These are phyloP conservation scores for Wasmannia auropunctata DNA, from an alignment of 1,140 invertebrate species.

Conservation along the genomic window DNA sequence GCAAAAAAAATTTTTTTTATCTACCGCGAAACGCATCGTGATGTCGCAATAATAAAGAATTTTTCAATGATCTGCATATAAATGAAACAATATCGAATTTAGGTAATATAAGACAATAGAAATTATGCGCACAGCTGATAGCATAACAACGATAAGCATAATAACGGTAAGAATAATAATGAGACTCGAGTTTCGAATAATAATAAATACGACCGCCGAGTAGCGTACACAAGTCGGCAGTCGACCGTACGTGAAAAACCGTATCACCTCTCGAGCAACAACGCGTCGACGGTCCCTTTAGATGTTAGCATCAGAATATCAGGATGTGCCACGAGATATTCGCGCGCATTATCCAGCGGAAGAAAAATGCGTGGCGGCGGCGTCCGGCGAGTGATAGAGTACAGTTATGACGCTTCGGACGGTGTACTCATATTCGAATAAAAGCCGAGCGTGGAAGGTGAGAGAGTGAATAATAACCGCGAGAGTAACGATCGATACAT, in stretches of 20 bases:
- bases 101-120: not conserved
- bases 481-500: conserved; percentile 72
- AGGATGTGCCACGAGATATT: conserved; percentile 27
- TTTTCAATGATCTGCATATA: not conserved
- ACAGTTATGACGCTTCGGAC: conserved; percentile 72
- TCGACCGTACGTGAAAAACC: conserved; percentile 63
- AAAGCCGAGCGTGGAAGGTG: conserved; percentile 72
- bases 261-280: conserved; percentile 64
- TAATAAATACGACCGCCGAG: not conserved
- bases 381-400: conserved; percentile 71
- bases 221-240: conserved; percentile 51
- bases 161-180: not conserved
- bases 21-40: not conserved
- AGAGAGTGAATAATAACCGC: conserved; percentile 73
- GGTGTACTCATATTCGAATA: conserved; percentile 73
- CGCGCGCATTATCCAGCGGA: conserved; percentile 65
- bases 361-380: conserved; percentile 72
- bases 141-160: not conserved
- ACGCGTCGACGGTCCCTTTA: conserved; percentile 67
- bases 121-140: not conserved
- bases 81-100: not conserved
- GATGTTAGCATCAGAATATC: conserved; percentile 74
- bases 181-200: not conserved
- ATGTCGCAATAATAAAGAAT: not conserved
- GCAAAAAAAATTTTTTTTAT: not conserved